phyloP scores from a whole-genome alignment of 2,113 vertebrate genomes.

The Ciconia stormi region DNA sequence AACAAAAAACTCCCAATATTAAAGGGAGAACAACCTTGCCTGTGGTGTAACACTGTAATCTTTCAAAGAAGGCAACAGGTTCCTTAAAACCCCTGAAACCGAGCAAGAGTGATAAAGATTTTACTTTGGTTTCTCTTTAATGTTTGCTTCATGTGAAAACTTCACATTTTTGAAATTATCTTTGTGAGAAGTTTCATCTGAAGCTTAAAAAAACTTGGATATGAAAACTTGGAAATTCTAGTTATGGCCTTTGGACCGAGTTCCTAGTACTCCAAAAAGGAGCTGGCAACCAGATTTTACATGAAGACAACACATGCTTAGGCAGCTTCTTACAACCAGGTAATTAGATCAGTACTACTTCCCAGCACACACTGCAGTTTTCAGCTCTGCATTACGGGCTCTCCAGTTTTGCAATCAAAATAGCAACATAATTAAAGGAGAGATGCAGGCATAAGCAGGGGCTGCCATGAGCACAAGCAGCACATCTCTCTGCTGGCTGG shows the following conservation, averaged over 20 bases:
- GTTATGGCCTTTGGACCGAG: not conserved
- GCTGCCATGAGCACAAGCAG: not conserved
- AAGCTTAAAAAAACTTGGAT: not conserved
- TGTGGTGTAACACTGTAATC: not conserved
- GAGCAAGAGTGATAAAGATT: not conserved
- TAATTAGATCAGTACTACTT: not conserved
- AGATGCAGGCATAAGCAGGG: not conserved
- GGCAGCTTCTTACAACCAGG: not conserved
- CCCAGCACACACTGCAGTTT: not conserved
- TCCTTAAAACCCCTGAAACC: not conserved
- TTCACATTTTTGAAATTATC: rapidly evolving
- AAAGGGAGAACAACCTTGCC: not conserved
- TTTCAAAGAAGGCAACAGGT: not conserved
- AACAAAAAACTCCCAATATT: not conserved
- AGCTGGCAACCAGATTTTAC: not conserved
- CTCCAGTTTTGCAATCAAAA: not conserved
- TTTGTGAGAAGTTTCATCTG: not conserved
- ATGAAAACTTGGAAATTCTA: not conserved
- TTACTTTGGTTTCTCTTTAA: not conserved
- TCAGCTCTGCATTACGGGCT: not conserved
- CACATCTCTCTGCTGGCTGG: not conserved
- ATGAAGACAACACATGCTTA: not conserved
- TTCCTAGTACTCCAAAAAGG: not conserved
- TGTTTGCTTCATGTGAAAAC: not conserved
- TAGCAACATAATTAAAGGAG: not conserved